Evolutionary conservation across 2,113 vertebrate species (phyloP), one percentile per base, ranked within the genome.

Genomic region (Elachura formosa): DNA sequence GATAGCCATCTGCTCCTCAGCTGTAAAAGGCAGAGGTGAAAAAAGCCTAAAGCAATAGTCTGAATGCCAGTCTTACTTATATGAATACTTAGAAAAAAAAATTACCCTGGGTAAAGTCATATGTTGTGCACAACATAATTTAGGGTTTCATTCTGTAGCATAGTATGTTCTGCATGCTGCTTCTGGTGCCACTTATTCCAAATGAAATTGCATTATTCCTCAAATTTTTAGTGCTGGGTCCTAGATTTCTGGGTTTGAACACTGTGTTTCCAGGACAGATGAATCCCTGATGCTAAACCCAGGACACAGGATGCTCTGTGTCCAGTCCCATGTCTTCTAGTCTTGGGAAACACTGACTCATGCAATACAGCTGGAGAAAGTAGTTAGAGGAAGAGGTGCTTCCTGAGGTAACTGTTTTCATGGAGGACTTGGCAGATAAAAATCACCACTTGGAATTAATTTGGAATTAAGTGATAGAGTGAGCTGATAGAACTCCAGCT

Each of bases 21-120:
- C 93, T 87, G 71, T 93, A 91, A 93, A 93, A 95, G 54, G 59
- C 94, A 91, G 93, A 95, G 94, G 82, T 94, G 78, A 93, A 83
- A 74, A 91, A 95, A 93, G 46, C 58, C 45, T 77, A 69, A 79
- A 89, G 75, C 82, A 88, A 5, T 26, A 83, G 63, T 31, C 72
- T 82, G 84, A 89, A 83, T 71, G 19, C 66, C 34, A 66, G 59
- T 69, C 74, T 75, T 73, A n/a, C 58, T 80, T 67, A 67, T 76
- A 58, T 0, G 3, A 88, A 18, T 38, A 55, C 22, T 73, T 90
- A 74, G 34, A 9, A 55, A 41, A 82, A 83, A 71, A 86, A 77
- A 74, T 58, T 9, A 46, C 7, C 19, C 8, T 28, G 3, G 5
- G 7, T 24, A 26, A 84, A 83, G 15, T 76, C 11, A 1, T 80